Evolutionary conservation across 1,140 invertebrate species (phyloP).

Genomic region (Brevipalpus yothersi): DNA sequence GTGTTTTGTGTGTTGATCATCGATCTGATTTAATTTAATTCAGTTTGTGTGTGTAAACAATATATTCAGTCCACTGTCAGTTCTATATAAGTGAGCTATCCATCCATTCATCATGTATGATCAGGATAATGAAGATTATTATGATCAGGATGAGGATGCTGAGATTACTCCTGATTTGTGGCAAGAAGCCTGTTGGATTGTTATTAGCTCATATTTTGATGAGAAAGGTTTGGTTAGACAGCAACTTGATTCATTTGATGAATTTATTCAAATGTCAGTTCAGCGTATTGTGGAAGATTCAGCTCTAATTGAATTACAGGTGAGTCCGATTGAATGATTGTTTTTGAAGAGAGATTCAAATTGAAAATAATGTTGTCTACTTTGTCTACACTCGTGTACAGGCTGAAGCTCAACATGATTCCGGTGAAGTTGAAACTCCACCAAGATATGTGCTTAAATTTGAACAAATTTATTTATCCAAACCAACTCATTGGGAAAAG

Average conservation of each 20-base stretch:
- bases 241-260: slow-evolving; percentile 95
- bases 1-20: no score
- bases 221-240: slow-evolving; percentile 95
- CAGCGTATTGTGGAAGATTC: slow-evolving; percentile 97
- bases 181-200: slow-evolving; percentile 99
- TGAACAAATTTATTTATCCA: slow-evolving; percentile 95
- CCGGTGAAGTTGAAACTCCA: slow-evolving; percentile 73
- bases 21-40: no score
- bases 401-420: slow-evolving; percentile 82
- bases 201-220: slow-evolving; percentile 97
- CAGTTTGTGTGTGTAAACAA: no score
- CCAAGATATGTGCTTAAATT: slow-evolving; percentile 80
- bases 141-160: slow-evolving; percentile 36
- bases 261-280: slow-evolving; percentile 99
- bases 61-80: no score
- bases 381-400: no score
- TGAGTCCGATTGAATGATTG: no score
- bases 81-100: no score
- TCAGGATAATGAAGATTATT: slow-evolving; percentile 8
- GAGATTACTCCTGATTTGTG: slow-evolving; percentile 84
- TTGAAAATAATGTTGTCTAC: no score
- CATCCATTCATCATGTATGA: neutral
- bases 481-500: slow-evolving; percentile 98
- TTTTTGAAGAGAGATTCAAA: no score
- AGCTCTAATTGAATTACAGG: slow-evolving; percentile 78